Evolutionary conservation across 2,797 vertebrate species (phyloP).

Genomic region (Chrysocyon brachyurus): DNA sequence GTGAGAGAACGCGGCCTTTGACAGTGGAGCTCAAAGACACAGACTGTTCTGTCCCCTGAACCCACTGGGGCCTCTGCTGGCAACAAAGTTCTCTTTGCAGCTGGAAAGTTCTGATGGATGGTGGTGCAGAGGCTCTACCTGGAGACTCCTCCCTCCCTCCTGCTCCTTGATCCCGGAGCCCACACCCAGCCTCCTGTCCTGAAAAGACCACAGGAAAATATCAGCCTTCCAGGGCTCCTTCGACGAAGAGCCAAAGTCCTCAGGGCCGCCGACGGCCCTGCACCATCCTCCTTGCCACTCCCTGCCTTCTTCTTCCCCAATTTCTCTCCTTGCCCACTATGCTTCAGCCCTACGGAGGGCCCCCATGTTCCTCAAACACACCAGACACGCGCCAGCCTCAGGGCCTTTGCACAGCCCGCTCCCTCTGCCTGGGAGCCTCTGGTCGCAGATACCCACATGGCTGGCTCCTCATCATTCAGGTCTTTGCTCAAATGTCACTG

Average conservation of each 20-base stretch:
- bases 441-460: not conserved
- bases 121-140: not conserved
- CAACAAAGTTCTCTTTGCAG: not conserved
- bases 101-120: not conserved
- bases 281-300: not conserved
- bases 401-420: conserved; percentile 13
- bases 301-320: not conserved
- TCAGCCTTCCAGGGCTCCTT: not conserved
- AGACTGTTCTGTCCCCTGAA: not conserved
- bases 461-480: not conserved
- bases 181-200: not conserved
- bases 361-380: not conserved
- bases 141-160: not conserved
- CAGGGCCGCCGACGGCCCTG: not conserved
- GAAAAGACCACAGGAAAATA: not conserved
- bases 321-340: not conserved
- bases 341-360: not conserved
- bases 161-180: not conserved
- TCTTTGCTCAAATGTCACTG: not conserved
- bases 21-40: not conserved
- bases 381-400: not conserved
- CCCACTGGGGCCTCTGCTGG: not conserved
- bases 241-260: not conserved
- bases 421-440: not conserved
- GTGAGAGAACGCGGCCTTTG: conserved; percentile 52